Base-by-base conservation (phyloP, 2,113 vertebrate genomes). In the Hippocampus barbouri region DNA sequence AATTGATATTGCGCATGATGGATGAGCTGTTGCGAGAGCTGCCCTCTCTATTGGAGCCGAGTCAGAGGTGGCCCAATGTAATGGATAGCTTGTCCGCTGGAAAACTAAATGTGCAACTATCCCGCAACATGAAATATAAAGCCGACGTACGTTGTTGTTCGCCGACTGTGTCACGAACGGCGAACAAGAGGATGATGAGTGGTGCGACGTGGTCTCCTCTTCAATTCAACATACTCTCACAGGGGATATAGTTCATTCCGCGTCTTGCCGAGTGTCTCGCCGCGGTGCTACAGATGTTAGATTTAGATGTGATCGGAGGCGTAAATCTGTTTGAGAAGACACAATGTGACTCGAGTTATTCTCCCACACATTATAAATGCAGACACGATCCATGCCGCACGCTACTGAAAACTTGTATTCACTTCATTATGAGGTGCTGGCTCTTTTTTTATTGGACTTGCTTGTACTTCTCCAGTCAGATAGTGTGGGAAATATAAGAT, bases 141-240 rank as follows among this genome's bases (percentile, higher is more conserved):
- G 77, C 75, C n/a, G 54, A 62, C 61, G 66, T 68, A 80, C 61
- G 71, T 51, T 65, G 75, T 75, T 54, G 70, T 83, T 76, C 61
- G 74, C n/a, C 66, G 47, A 63, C 75, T 66, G 87, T 89, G 89
- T 89, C 88, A 86, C 87, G 88, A 38, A 85, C 85, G 81, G 90
- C 86, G 92, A 90, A 67, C 89, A 88, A 89, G 87, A 88, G 82
- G 88, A 93, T 90, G 89, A 94, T 89, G 91, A 92, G 90, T 89
- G 85, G 83, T 88, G 76, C 89, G 87, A 90, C 85, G 84, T 75
- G 85, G 85, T 78, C 85, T 79, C 67, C 71, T 82, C 87, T 67
- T 72, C 79, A 82, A 72, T 65, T 77, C 82, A 89, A 85, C 88
- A 85, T 82, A 77, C 83, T 84, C 83, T 80, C 83, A 85, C 74